Evolutionary conservation across 2,113 vertebrate genomes (phyloP), one percentile per base, ranked within the genome.

Genomic region (Neofelis nebulosa): DNA sequence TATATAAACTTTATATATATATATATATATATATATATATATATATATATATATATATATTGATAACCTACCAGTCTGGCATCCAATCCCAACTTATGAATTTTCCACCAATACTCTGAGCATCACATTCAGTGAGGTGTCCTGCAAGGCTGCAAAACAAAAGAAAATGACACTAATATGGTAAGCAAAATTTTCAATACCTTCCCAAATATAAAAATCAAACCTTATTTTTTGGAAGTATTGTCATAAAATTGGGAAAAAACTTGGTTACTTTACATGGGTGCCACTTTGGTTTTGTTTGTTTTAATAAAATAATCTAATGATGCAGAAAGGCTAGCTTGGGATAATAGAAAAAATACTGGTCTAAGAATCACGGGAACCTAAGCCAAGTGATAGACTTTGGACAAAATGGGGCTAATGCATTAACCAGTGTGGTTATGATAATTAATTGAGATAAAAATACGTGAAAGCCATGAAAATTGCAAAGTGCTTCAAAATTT

Each of bases 21-120:
- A 91, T 52, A 12, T 52, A 12, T 18, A 84, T 18, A 36, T 18
- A 91, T 52, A 12, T 18, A 84, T 18, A 36, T 18, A 91, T 52
- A 12, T 18, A 84, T 18, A 36, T 18, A 91, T 52, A 12, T 33
- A 1, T 31, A 91, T 0, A 2, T 45, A 8, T 45, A 2, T 45
- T 45, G 45, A 45, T 45, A 45, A 45, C 98, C 97, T 98, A 99
- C 99, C 99, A 99, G 98, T 99, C 98, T 12, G 99, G 99, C 38
- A 99, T 99, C 7, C 85, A 96, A 96, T 99, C 99, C 99, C 99
- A 99, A n/a, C 99, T 99, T 3, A 99, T 99, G 98, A 99, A 99
- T 99, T 99, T 99, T 29, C 99, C 99, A 45, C 99, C 99, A 4
- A 99, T 99, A 82, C 98, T 99, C 31, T 99, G 99, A 97, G 99